Conservation (phyloP, 2,888 invertebrate genomes). For the Camptogramma bilineatum region DNA sequence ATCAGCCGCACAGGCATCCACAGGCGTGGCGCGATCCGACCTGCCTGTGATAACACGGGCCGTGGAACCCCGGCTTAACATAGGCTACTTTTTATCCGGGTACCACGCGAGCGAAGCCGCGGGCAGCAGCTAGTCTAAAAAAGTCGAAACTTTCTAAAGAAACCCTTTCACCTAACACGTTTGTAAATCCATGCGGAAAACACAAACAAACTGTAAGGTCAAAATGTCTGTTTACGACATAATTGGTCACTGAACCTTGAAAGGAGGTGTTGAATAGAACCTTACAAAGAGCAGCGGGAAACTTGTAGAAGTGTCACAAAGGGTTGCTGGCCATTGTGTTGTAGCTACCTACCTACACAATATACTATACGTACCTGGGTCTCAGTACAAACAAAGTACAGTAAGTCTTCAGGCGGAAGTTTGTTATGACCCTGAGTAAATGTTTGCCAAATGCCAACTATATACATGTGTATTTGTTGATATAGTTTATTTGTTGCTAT, state of each 20-base stretch:
- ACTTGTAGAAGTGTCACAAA: conserved; percentile 26
- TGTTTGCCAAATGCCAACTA: conserved; percentile 3
- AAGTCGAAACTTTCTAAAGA: background rate
- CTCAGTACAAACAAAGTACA: conserved; percentile 19
- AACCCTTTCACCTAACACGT: background rate
- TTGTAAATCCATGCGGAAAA: background rate
- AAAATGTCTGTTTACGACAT: conserved; percentile 5
- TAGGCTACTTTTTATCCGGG: too few species aligned
- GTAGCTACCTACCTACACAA: conserved; percentile 12
- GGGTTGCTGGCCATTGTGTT: conserved; percentile 23
- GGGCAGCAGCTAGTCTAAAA: background rate
- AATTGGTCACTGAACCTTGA: conserved; percentile 20
- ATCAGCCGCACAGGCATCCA: too few species aligned
- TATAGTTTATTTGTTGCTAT: too few species aligned
- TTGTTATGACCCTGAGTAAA: conserved; percentile 13
- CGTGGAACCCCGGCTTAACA: too few species aligned
- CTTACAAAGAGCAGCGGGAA: conserved; percentile 32
- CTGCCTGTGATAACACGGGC: too few species aligned
- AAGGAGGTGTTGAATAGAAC: conserved; percentile 26
- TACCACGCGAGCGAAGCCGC: too few species aligned
- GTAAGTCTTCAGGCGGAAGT: conserved; percentile 13
- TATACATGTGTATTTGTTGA: background rate
- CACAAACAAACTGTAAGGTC: background rate
- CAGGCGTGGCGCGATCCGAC: too few species aligned
- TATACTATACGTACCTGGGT: background rate